Conservation (phyloP, 1,140 invertebrate genomes). For the Bombus picipes region DNA sequence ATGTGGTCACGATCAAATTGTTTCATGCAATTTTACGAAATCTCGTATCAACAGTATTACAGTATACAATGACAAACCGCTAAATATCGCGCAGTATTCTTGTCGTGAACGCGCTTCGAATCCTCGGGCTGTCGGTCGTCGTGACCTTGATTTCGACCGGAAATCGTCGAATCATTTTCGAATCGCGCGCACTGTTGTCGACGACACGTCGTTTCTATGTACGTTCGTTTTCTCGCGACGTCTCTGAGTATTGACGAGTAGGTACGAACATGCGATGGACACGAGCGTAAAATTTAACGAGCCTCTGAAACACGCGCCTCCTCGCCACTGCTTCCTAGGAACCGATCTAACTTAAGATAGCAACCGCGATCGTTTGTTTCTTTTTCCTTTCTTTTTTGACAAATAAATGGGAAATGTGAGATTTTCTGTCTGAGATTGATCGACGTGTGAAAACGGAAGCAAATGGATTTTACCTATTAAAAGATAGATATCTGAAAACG, state of each 20-base stretch:
- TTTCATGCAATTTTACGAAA: no score
- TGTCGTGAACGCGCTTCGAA: neutral
- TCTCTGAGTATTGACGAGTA: conserved; percentile 72
- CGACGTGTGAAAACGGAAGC: neutral
- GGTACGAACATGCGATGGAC: conserved; percentile 60
- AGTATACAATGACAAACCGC: no score
- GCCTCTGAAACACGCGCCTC: neutral
- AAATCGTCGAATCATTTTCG: neutral
- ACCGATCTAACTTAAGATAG: neutral
- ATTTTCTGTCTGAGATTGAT: neutral
- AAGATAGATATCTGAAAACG: no score
- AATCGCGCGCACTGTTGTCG: neutral
- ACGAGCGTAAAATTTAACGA: conserved; percentile 52
- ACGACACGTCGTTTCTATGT: neutral
- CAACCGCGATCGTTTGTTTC: neutral
- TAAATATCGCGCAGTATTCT: no score
- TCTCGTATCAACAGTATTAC: no score
- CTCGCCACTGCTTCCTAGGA: no score
- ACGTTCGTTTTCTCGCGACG: conserved; percentile 42
- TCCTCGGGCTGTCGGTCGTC: neutral
- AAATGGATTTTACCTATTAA: no score
- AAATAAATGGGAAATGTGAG: neutral
- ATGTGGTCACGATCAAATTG: neutral
- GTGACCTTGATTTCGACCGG: conserved; percentile 1
- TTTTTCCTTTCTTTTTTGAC: neutral